These are phyloP conservation scores for Cataglyphis cursor DNA, from an alignment of 2,888 invertebrate species.

Conservation along the genomic window DNA sequence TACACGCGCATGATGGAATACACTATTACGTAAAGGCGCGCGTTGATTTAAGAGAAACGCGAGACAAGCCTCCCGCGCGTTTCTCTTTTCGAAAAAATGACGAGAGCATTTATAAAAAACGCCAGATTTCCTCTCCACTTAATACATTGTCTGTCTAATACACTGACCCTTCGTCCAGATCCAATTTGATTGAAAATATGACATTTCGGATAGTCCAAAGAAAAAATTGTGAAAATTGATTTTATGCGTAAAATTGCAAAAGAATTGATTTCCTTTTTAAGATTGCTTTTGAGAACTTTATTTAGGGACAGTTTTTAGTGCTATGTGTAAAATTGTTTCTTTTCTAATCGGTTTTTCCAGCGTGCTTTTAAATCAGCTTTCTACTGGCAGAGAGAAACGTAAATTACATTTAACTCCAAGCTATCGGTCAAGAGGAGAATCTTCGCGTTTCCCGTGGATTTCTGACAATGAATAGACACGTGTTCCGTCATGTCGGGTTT, in stretches of 20 bases:
- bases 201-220: not conserved
- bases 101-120: not conserved
- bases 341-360: not conserved
- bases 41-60: not conserved
- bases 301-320: not conserved
- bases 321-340: not conserved
- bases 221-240: not conserved
- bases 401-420: not conserved
- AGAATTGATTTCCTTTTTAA: not conserved
- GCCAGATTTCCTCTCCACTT: not conserved
- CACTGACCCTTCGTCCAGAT: not conserved
- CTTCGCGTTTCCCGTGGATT: not conserved
- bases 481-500: constrained; percentile 6
- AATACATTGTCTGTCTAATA: not conserved
- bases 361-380: not conserved
- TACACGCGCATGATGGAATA: not conserved
- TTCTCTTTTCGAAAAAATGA: not conserved
- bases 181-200: not conserved
- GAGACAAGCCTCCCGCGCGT: not conserved
- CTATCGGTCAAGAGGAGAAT: not conserved
- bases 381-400: not conserved
- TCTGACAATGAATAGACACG: not conserved
- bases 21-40: constrained; percentile 4
- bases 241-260: not conserved
- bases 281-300: not conserved